These are phyloP conservation scores for Silurus aristotelis DNA, from an alignment of 2,797 vertebrate species.

Conservation along the genomic window DNA sequence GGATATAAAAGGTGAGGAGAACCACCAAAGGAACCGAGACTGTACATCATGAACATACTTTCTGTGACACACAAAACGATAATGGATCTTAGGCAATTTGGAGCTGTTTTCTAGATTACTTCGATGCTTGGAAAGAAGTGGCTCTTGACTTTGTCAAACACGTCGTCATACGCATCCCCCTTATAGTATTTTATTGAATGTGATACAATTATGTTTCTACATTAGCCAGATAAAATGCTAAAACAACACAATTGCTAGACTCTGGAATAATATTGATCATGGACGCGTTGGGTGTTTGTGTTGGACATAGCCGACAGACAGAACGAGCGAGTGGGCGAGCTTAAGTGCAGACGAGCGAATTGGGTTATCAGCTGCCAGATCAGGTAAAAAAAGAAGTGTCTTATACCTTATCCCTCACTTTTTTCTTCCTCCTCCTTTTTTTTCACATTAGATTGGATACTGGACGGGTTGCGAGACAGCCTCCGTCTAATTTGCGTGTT, in stretches of 20 bases:
- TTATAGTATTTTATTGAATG: conserved; percentile 31
- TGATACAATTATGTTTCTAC: conserved; percentile 18
- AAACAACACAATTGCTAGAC: conserved; percentile 36
- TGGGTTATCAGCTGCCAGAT: conserved; percentile 41
- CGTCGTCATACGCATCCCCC: conserved; percentile 16
- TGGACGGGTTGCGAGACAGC: conserved; percentile 55
- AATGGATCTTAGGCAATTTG: conserved; percentile 54
- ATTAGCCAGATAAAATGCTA: conserved; percentile 37
- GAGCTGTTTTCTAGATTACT: conserved; percentile 40
- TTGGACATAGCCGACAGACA: conserved; percentile 24
- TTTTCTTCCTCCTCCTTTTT: conserved; percentile 18
- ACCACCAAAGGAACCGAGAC: conserved; percentile 66
- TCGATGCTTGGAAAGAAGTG: background rate
- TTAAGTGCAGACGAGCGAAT: conserved; percentile 38
- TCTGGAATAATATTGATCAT: conserved; percentile 40
- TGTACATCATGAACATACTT: conserved; percentile 67
- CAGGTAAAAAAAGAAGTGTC: conserved; percentile 49
- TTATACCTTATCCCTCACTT: conserved; percentile 55
- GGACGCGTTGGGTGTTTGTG: conserved; percentile 29
- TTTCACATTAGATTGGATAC: conserved; percentile 42
- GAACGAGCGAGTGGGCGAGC: background rate
- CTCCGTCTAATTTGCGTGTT: conserved; percentile 56
- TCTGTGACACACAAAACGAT: conserved; percentile 55
- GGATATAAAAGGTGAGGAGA: conserved; percentile 78
- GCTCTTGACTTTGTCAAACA: conserved; percentile 44